Base-by-base conservation (phyloP, 2,113 vertebrate species). In the Galeopterus variegatus region DNA sequence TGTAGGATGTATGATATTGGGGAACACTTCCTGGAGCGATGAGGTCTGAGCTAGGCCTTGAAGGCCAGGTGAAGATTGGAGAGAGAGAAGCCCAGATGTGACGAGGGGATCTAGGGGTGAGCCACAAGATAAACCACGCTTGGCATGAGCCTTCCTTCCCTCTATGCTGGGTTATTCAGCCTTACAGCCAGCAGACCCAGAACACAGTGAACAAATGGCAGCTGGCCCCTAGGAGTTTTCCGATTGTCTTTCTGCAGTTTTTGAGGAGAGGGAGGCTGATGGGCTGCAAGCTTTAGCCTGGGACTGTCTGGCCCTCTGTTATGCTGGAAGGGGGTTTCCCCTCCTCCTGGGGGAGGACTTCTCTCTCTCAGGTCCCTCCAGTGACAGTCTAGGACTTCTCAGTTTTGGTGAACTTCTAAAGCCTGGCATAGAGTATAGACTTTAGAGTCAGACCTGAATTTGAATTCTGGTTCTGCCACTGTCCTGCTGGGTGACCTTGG, bases 391-490 rank as follows among this genome's bases (percentile, higher is more conserved):
- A 15, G 79, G 45, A 58, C 58, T 60, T 84, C 48, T 94, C 4
- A n/a, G 26, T 69, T 92, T 54, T 24, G 60, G 72, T 50, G 36
- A 81, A 28, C 19, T 76, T 80, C n/a, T 93, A 75, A 89, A 90
- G 45, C 24, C 23, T 60, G 26, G 10, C 56, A 1, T 58, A 75
- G 52, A 75, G 36, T 69, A 21, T 58, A 52, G n/a, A n/a, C 94
- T 89, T 69, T 31, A 84, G 12, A 95, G 19, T 90, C 77, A 72
- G 56, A 28, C 52, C 75, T 41, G 23, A 41, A 23, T 91, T 91
- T 80, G 76, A 79, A 48, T 79, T 70, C 72, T 94, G 58, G 23
- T 69, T 90, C 33, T 95, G 73, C 28, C 56, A 36, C 72, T 73
- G 18, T 87, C 60, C 82, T 85, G 45, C 69, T 1, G 31, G 36